Base-by-base conservation (phyloP, 2,888 invertebrate species). In the Limenitis arthemis region DNA sequence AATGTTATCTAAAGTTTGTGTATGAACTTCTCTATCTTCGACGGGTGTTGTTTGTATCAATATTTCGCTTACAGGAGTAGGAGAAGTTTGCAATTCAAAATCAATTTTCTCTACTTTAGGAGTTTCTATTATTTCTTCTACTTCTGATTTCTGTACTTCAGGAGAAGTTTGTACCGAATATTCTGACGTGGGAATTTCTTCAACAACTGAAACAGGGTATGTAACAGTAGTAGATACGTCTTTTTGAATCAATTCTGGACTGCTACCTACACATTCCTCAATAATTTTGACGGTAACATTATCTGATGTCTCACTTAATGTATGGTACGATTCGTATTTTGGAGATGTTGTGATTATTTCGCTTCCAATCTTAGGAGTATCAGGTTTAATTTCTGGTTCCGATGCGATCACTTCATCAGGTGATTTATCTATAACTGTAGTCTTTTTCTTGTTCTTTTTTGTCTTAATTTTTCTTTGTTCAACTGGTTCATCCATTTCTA, bases 41-140 rank as follows among this genome's bases (percentile, higher is more conserved):
- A 78, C 68, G 6, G 90, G 89, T 9, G 88, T 83, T 5, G 93
- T 93, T 79, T 94, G 93, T 48, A 89, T 82, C 37, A 86, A 77
- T 29, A 71, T 78, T 65, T 89, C 89, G 49, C 72, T 80, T 0
- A 81, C 65, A 44, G 74, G 71, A 55, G 84, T 85, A 8, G 88
- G 88, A 29, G 88, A 86, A 6, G 89, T 89, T 70, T 90, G 90
- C 34, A 86, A 71, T 56, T 85, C 82, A 61, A 72, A 72, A 39
- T 82, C 79, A 44, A 71, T 65, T 28, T 77, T 75, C 59, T 79
- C 78, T 34, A 76, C 74, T 58, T 72, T 72, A 28, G 64, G 44
- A 32, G 65, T 53, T 51, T 75, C 67, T 59, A 69, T 60, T 20
- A 68, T 61, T 54, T 78, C 77, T 57, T 83, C 80, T 50, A 72